Base-by-base conservation (phyloP, 2,888 invertebrate genomes). In the Vesta saturnalis region DNA sequence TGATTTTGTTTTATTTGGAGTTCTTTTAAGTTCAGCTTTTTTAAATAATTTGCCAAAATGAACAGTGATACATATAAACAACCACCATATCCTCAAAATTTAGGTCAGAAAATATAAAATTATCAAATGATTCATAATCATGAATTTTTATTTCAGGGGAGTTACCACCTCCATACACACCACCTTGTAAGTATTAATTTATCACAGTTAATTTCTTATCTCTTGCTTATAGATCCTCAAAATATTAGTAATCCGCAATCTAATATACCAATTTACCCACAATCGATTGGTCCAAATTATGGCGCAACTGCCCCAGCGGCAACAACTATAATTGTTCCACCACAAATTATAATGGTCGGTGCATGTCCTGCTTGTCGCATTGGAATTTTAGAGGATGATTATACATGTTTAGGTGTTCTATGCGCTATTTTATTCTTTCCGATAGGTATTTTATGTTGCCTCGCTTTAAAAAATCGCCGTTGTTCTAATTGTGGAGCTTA, bases 351-450 rank as follows among this genome's bases (percentile, higher is more conserved):
- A 70, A 86, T 94, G 0, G 91, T 96, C 0, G 95, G 95, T 0
- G 94, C 92, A 1, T 96, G 96, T 82, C 96, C 96, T 1, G 93
- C 94, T 0, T 96, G 96, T 80, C 87, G 95, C 74, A 94, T 95
- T 67, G 96, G 96, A 14, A 88, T 94, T 21, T 85, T 96, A 47
- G 94, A 95, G 84, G 95, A 95, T 77, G 94, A 95, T 79, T 96
- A 92, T 83, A 92, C 95, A 0, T 93, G 93, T 77, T 86, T 94
- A 52, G 96, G 95, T 64, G 86, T 96, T 12, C 85, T 92, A 63
- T 95, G 95, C 83, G 94, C 94, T 16, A 92, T 95, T 70, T 85
- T 93, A 23, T 94, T 93, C 83, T 96, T 96, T 80, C 96, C 96
- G 0, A 60, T 95, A 39, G 96, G 96, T 47, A 90, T 96, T 70